These are phyloP conservation scores for Henricia sp. DNA, from an alignment of 53 echinoderm and acorn worm species.

Conservation along the genomic window DNA sequence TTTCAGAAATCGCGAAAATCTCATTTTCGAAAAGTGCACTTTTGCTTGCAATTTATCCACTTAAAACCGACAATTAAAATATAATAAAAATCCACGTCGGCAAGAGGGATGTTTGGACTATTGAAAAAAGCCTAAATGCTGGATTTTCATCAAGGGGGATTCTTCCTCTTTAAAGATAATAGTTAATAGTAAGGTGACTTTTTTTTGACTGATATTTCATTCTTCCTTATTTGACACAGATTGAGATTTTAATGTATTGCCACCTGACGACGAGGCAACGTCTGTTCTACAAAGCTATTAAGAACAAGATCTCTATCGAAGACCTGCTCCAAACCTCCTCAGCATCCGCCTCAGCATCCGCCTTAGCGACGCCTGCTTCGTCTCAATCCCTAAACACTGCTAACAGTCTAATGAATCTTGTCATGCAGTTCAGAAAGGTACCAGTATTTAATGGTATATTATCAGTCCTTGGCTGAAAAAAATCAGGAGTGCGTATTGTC, in stretches of 20 bases:
- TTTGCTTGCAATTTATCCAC: too few relatives aligned
- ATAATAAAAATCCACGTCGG: too few relatives aligned
- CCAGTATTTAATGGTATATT: not conserved
- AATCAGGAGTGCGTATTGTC: too few relatives aligned
- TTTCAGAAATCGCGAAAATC: too few relatives aligned
- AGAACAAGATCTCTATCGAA: slow-evolving; percentile 99
- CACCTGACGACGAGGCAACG: slow-evolving; percentile 91
- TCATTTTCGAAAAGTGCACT: too few relatives aligned
- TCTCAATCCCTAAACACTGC: slow-evolving; percentile 65
- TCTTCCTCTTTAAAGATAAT: too few relatives aligned
- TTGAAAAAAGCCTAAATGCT: too few relatives aligned
- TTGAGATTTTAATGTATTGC: slow-evolving; percentile 97
- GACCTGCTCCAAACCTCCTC: slow-evolving; percentile 82
- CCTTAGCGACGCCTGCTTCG: slow-evolving; percentile 54
- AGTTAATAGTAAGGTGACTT: too few relatives aligned
- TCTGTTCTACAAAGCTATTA: slow-evolving; percentile 88
- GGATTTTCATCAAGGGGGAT: too few relatives aligned
- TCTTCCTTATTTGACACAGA: slow-evolving; percentile 50
- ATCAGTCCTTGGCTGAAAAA: not conserved
- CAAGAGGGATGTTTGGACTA: too few relatives aligned
- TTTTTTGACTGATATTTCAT: not conserved
- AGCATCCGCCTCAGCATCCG: slow-evolving; percentile 22
- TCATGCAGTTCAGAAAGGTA: slow-evolving; percentile 99
- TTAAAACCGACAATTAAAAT: too few relatives aligned
- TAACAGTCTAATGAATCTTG: slow-evolving; percentile 98